phyloP scores from a whole-genome alignment of 2,113 vertebrate genomes.

The Python bivittatus region DNA sequence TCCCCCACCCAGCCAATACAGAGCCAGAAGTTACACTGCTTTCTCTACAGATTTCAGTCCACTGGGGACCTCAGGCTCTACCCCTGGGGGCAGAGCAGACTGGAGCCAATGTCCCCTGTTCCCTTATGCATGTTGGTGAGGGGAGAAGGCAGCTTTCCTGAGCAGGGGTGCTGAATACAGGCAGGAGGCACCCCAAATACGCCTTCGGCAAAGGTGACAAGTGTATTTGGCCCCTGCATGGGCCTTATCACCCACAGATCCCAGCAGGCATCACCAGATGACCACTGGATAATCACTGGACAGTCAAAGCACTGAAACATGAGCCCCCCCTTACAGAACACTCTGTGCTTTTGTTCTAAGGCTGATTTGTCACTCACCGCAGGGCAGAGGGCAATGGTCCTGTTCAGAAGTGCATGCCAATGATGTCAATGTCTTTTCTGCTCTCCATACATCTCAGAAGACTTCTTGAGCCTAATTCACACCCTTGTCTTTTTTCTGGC shows the following conservation, averaged over 20 bases:
- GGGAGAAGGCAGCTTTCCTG: background rate
- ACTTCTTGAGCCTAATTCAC: too few species aligned
- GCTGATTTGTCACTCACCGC: background rate
- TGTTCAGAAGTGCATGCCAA: background rate
- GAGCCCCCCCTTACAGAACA: background rate
- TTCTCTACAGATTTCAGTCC: conserved; percentile 81
- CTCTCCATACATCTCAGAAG: background rate
- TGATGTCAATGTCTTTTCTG: background rate
- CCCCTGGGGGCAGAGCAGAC: conserved; percentile 81
- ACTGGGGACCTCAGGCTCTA: conserved; percentile 78
- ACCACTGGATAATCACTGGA: background rate
- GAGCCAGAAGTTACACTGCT: conserved; percentile 66
- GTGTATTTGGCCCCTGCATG: too few species aligned
- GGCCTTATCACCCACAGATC: background rate
- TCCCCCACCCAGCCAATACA: conserved; percentile 77
- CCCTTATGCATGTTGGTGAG: conserved; percentile 90
- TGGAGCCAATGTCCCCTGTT: conserved; percentile 91
- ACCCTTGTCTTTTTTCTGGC: background rate
- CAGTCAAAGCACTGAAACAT: background rate
- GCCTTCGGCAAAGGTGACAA: background rate
- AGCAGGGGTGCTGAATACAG: background rate
- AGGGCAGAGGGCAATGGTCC: background rate
- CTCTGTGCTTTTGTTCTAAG: background rate
- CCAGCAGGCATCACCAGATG: background rate
- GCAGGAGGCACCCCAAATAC: background rate